These are phyloP conservation scores for Anthophora plumipes DNA, from an alignment of 2,888 invertebrate genomes.

Conservation along the genomic window DNA sequence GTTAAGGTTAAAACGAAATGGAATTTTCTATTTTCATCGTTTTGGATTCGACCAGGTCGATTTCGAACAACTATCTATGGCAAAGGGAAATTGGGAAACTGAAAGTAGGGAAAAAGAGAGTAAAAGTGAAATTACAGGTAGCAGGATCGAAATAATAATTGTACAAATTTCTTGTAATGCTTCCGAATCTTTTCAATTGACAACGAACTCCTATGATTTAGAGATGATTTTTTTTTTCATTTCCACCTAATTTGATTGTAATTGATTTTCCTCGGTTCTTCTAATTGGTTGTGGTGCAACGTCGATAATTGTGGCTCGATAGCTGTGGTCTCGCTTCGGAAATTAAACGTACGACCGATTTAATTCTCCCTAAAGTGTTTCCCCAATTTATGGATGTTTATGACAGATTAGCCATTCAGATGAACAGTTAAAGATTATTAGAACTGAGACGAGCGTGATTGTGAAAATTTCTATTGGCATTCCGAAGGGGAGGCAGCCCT, in stretches of 20 bases:
- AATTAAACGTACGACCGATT: neutral
- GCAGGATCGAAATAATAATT: slow-evolving; percentile 9
- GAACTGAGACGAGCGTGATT: neutral
- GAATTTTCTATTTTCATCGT: neutral
- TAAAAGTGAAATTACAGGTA: neutral
- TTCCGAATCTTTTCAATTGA: slow-evolving; percentile 30
- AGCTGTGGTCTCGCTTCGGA: neutral
- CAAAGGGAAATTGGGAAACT: neutral
- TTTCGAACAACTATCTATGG: neutral
- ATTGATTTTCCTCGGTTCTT: slow-evolving; percentile 22
- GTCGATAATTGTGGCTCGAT: slow-evolving; percentile 12
- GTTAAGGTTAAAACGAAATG: neutral
- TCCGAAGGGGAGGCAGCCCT: neutral
- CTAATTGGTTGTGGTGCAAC: neutral
- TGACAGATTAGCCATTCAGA: no score
- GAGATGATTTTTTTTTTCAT: slow-evolving; percentile 19
- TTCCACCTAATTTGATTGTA: slow-evolving; percentile 20
- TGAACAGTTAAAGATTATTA: neutral
- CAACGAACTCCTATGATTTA: neutral
- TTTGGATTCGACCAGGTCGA: slow-evolving; percentile 5
- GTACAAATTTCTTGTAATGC: slow-evolving; percentile 37
- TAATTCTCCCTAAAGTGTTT: neutral
- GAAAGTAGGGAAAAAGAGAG: neutral
- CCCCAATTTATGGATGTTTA: neutral
- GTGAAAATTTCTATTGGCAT: neutral